These are phyloP conservation scores for Acromyrmex heyeri DNA, from an alignment of 1,140 invertebrate species.

Conservation along the genomic window DNA sequence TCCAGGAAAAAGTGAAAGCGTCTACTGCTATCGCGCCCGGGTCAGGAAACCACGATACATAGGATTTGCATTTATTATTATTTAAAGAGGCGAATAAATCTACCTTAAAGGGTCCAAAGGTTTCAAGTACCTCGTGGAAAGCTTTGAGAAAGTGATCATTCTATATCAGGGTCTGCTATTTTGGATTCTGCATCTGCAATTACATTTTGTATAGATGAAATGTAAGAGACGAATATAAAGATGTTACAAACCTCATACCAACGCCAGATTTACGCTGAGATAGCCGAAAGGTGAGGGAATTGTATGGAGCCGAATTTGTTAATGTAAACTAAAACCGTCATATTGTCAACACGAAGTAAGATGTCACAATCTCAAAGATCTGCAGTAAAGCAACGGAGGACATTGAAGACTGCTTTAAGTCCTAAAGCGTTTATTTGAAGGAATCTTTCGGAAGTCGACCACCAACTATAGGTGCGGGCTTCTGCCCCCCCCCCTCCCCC, in stretches of 20 bases:
- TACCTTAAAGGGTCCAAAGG: not conserved
- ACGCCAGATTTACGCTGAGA: not conserved
- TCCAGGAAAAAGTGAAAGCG: not conserved
- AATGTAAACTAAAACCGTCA: not conserved
- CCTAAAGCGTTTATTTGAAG: not conserved
- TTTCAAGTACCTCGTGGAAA: not conserved
- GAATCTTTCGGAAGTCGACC: not conserved
- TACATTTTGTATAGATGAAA: not conserved
- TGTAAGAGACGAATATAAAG: not conserved
- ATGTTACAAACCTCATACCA: not conserved
- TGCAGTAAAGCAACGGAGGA: not conserved
- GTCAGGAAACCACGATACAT: not conserved
- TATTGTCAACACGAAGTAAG: constrained; percentile 7
- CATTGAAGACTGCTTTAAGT: not conserved
- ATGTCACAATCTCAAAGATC: not conserved
- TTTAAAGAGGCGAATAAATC: not conserved
- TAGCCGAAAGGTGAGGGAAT: not conserved
- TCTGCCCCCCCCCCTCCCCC: not conserved
- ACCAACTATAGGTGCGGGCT: not conserved
- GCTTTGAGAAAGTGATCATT: not conserved
- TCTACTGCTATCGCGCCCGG: not conserved
- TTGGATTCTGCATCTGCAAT: not conserved
- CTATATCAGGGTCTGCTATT: not conserved
- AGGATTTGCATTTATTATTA: not conserved
- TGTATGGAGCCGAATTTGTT: not conserved